Base-by-base conservation (phyloP, 2,113 vertebrate species). In the Jaculus jaculus region DNA sequence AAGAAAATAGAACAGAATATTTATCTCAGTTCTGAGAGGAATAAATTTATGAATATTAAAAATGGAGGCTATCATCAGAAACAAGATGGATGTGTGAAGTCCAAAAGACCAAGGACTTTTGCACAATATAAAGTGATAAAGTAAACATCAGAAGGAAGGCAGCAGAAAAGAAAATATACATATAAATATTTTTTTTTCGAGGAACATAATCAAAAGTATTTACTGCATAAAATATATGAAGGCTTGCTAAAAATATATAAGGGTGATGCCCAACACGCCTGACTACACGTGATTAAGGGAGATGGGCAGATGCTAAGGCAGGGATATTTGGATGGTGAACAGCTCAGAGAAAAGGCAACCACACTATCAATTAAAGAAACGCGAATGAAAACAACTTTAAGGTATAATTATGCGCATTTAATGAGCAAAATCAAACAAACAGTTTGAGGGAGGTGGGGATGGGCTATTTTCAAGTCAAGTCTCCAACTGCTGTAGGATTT, bases 1-100 rank as follows among this genome's bases (percentile, higher is more conserved):
- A 75, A 94, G 60, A 90, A 95, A 96, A 87, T 87, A 84, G 34
- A 94, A 82, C 32, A 88, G 90, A 93, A 85, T 90, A 91, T 96
- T 93, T 96, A 95, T 95, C 69, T 95, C 78, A 30, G 73, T 92
- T 91, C 66, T 71, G 24, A 77, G 51, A 47, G 32, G 87, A 91
- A 92, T 84, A 96, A 89, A 95, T 97, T 94, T 95, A 89, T 88
- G 83, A 96, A 86, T 94, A 91, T 94, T 96, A 89, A 96, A 94
- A 94, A 93, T 93, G 92, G 75, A 94, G 63, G 81, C 32, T 84
- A 91, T 78, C 74, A 90, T 86, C 66, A 77, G 73, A 65, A 92
- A 90, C n/a, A 96, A 96, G 94, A 95, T 65, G 32, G 37, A 97
- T 97, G 92, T 77, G 69, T 42, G 54, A 91, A 92, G 96, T 82